Base-by-base conservation (phyloP, 2,888 invertebrate genomes). In the Abscondita cerata region DNA sequence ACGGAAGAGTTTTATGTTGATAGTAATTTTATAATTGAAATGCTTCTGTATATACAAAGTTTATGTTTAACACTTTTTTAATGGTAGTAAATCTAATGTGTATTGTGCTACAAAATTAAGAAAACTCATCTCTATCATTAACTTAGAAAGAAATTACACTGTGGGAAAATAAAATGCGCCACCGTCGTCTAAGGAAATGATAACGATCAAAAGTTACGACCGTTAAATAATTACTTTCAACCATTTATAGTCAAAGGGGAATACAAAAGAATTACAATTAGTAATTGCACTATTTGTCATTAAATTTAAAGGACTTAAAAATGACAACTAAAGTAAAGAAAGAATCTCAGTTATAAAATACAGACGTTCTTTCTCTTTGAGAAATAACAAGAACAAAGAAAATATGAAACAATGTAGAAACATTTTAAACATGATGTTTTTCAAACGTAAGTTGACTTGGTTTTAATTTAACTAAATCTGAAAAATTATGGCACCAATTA, bases 151-250 rank as follows among this genome's bases (percentile, higher is more conserved):
- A 60, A 60, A 55, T 55, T 60, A 54, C 51, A 55, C 51, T 18
- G 41, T 44, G 55, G 50, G 60, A 55, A 60, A 54, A 54, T 54
- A 60, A 60, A 60, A 54, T 60, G 54, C 54, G 60, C 54, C 25
- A 54, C 18, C 40, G 52, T 60, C 60, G 50, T 47, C 55, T 60
- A 50, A 54, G 60, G 54, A 60, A 54, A 54, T 54, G 59, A 59
- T 60, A 54, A 54, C 60, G 60, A 60, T 55, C 59, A 54, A 48
- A 59, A 54, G 59, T 59, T 59, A 59, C 59, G 59, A 59, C 59
- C 54, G 59, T 59, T 54, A 59, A 59, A 59, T 59, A 59, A 59
- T 59, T 59, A 46, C 41, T 34, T 25, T 59, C 46, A 11, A 36
- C 46, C 47, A 59, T 59, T 59, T 52, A 36, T 52, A 44, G 52